Evolutionary conservation across 2,113 vertebrate genomes (phyloP), one percentile per base, ranked within the genome.

Genomic region (Alces alces): DNA sequence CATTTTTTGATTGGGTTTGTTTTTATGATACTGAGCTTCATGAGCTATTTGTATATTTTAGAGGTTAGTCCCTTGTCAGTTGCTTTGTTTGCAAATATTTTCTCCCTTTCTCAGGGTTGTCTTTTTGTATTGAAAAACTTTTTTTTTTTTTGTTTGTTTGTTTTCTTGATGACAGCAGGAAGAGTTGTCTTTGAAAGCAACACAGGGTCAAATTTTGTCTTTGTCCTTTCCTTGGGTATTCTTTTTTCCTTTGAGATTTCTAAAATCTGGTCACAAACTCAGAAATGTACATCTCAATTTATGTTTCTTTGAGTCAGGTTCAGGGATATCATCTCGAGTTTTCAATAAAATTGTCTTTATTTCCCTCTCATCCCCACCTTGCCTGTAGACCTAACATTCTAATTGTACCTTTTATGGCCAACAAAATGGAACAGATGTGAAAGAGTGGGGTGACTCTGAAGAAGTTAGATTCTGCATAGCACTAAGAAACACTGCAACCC

Each of bases 241-340:
- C 3, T 76, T 97, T 95, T 10, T 33, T 91, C 91, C 50, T 57
- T 52, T 60, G 43, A 60, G 10, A n/a, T 64, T 21, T 52, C 1
- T 95, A 93, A 91, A 60, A 85, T 94, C 43, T 90, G 60, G 90
- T 96, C 96, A 92, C 88, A 89, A 93, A 96, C 66, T 97, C 16
- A 70, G 47, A 86, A 64, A 64, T 76, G 90, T 73, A 55, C 15
- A 84, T 73, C 91, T 85, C 50, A 91, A 43, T 86, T 57, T n/a
- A n/a, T 30, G n/a, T 28, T 90, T 83, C 54, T 78, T 64, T 97
- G 64, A 91, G 66, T 30, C 9, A 28, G 23, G 33, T 36, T 89
- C 45, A 89, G 13, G 12, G 6, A 78, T 88, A 61, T 88, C 36
- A 61, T n/a, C 17, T 11, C 28, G 23, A 85, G 15, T 9, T 80